These are phyloP conservation scores for Trichonephila inaurata DNA, from an alignment of 1,140 invertebrate genomes.

Conservation along the genomic window DNA sequence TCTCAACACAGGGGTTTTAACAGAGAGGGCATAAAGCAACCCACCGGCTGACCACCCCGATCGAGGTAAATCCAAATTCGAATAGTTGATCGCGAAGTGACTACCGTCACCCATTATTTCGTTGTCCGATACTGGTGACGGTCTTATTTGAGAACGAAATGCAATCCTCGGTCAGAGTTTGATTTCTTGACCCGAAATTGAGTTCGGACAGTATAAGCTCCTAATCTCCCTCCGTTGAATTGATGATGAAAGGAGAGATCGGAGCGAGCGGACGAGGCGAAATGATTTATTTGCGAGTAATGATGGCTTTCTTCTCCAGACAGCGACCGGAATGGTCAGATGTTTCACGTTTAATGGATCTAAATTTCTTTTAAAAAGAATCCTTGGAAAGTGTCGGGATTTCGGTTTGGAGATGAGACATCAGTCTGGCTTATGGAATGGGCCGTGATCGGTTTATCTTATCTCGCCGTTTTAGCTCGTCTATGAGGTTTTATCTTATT, in stretches of 20 bases:
- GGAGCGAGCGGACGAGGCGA: not conserved
- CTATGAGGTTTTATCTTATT: too few relatives aligned
- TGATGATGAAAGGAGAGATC: not conserved
- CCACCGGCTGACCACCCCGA: slow-evolving; percentile 35
- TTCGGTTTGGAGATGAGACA: not conserved
- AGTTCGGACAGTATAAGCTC: slow-evolving; percentile 2
- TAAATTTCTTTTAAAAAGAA: not conserved
- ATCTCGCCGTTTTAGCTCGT: too few relatives aligned
- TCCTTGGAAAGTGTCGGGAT: not conserved
- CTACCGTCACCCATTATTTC: slow-evolving; percentile 24
- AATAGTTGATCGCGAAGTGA: slow-evolving; percentile 7
- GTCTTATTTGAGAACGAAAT: not conserved
- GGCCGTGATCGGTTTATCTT: too few relatives aligned
- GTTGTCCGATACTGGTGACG: not conserved
- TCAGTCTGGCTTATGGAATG: not conserved
- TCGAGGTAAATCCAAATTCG: not conserved
- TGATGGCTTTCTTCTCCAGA: slow-evolving; percentile 1
- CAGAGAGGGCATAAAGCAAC: not conserved
- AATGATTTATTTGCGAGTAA: slow-evolving; percentile 23
- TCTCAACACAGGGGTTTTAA: slow-evolving; percentile 40
- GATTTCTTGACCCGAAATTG: slow-evolving; percentile 37
- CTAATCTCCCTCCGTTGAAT: not conserved
- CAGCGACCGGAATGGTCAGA: not conserved
- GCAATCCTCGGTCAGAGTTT: not conserved
- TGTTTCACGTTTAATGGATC: not conserved